Evolutionary conservation across 2,888 invertebrate genomes (phyloP).

Genomic region (Phaonia tiefii): DNA sequence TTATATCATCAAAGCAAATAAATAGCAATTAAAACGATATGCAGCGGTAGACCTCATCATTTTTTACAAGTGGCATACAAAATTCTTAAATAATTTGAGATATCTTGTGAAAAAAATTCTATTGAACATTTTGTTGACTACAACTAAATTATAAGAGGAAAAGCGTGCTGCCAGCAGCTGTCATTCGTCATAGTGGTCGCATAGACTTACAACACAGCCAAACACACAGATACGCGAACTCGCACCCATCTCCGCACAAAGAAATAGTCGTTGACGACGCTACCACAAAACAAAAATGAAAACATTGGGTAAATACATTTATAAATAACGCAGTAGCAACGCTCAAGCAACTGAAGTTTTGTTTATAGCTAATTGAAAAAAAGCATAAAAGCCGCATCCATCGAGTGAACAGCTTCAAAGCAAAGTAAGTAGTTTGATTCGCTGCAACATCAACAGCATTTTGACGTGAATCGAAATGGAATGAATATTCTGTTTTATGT

Average conservation of each 20-base stretch:
- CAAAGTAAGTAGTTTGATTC: not conserved
- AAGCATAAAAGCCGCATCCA: not conserved
- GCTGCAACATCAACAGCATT: slow-evolving; percentile 23
- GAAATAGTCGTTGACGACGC: not conserved
- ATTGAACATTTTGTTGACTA: slow-evolving; percentile 10
- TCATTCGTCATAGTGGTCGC: slow-evolving; percentile 53
- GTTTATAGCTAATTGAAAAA: slow-evolving; percentile 19
- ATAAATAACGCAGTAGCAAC: slow-evolving; percentile 52
- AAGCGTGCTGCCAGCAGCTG: slow-evolving; percentile 64
- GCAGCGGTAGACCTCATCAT: not conserved
- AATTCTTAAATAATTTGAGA: slow-evolving; percentile 23
- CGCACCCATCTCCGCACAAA: not conserved
- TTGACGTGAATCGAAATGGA: slow-evolving; percentile 18
- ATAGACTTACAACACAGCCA: slow-evolving; percentile 28
- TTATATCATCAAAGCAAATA: not conserved
- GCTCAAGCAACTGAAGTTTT: slow-evolving; percentile 32
- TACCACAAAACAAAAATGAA: not conserved
- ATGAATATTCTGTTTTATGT: slow-evolving; percentile 7
- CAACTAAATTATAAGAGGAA: slow-evolving; percentile 39
- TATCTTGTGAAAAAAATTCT: not conserved
- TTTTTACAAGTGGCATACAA: not conserved
- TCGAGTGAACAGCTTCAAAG: not conserved
- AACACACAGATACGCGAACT: not conserved
- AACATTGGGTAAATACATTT: slow-evolving; percentile 29
- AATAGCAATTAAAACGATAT: slow-evolving; percentile 16